These are phyloP conservation scores for Gallinago solitaria DNA, from an alignment of 2,797 vertebrate genomes.

Conservation along the genomic window DNA sequence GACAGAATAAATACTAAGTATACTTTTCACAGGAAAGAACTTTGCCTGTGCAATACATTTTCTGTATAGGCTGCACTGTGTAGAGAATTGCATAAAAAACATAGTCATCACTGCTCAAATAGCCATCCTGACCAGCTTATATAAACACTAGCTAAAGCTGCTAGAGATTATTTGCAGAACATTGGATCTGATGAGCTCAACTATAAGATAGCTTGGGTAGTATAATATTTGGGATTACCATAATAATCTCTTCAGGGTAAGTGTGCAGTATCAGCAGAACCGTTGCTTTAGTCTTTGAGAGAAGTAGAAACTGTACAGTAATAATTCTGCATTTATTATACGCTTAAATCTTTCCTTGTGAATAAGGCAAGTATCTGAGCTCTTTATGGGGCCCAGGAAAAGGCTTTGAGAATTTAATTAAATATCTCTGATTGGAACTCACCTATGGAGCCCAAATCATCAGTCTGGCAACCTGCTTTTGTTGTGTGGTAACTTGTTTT, in stretches of 20 bases:
- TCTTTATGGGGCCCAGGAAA: not conserved
- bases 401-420: not conserved
- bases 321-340: slow-evolving; percentile 43
- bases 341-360: not conserved
- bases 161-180: slow-evolving; percentile 83
- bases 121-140: slow-evolving; percentile 61
- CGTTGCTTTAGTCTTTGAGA: slow-evolving; percentile 47
- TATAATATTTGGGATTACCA: slow-evolving; percentile 94
- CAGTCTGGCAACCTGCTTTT: not conserved
- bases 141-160: slow-evolving; percentile 75
- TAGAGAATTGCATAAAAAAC: not conserved
- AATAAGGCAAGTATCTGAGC: not conserved
- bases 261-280: slow-evolving; percentile 89
- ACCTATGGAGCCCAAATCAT: not conserved
- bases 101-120: slow-evolving; percentile 8
- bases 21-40: not conserved
- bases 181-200: slow-evolving; percentile 87
- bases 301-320: slow-evolving; percentile 26
- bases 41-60: not conserved
- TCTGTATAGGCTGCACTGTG: not conserved
- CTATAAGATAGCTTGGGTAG: slow-evolving; percentile 82
- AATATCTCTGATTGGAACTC: not conserved
- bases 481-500: not conserved
- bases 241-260: slow-evolving; percentile 94
- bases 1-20: not conserved